A percentile compares a stretch with the other conserved stretches of the same genome.
phyloP scores from a whole-genome alignment of 1,140 invertebrate species.

The Drosophila bocki region DNA sequence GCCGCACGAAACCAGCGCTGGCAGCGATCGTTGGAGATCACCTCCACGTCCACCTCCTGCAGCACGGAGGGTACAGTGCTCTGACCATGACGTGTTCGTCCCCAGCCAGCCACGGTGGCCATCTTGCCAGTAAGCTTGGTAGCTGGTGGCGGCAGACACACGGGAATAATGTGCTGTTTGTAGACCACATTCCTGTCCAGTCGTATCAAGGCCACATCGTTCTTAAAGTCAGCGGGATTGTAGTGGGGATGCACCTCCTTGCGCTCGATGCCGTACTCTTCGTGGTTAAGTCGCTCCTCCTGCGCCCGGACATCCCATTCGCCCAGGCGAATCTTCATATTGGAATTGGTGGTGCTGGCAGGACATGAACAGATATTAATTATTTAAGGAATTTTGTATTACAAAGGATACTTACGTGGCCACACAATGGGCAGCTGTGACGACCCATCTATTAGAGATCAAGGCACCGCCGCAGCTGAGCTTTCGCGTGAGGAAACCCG shows the following conservation, averaged over 20 bases:
- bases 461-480: conserved; percentile 96
- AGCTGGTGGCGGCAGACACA: conserved; percentile 90
- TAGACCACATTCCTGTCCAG: conserved; percentile 92
- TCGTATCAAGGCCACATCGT: conserved; percentile 94
- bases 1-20: conserved; percentile 96
- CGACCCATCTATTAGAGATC: conserved; percentile 95
- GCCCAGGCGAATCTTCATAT: conserved; percentile 93
- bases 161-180: conserved; percentile 95
- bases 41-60: conserved; percentile 92
- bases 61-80: conserved; percentile 91
- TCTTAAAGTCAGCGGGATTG: conserved; percentile 94
- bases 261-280: conserved; percentile 94
- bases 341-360: conserved; percentile 90
- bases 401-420: conserved; percentile 89
- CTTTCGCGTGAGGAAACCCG: conserved; percentile 94
- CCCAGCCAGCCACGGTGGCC: conserved; percentile 96
- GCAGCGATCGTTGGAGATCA: conserved; percentile 96
- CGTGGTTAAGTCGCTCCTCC: conserved; percentile 92
- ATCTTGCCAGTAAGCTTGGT: conserved; percentile 92
- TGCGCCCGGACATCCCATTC: conserved; percentile 96
- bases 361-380: fast-evolving
- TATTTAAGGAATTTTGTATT: not conserved
- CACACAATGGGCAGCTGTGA: conserved; percentile 95
- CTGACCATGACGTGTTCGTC: conserved; percentile 93
- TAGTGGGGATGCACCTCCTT: conserved; percentile 96